Base-by-base conservation (phyloP, 2,888 invertebrate species). In the Platerodrilus igneus region DNA sequence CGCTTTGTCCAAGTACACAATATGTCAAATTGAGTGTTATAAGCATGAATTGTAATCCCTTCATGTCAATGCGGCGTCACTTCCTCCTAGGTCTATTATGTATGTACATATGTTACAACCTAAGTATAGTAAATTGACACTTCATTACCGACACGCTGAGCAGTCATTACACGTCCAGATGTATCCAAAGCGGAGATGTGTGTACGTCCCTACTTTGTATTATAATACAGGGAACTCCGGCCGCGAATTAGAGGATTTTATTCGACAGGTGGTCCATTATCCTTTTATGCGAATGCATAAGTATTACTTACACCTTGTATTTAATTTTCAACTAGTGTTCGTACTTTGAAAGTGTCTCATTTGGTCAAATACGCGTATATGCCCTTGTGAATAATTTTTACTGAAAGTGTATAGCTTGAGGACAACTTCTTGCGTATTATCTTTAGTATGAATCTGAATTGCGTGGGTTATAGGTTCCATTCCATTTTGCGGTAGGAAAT, bases 11-110 rank as follows among this genome's bases (percentile, higher is more conserved):
- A 23, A 44, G 39, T 47, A 66, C n/a, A n/a, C 67, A 67, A 67
- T 67, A 66, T 63, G 66, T 60, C 65, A 68, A 68, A 68, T 67
- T 67, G 68, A 66, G 67, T 66, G 67, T 67, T 63, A n/a, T n/a
- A 67, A 67, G 66, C 56, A 56, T 52, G 40, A 51, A 29, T 41
- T 49, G 37, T 37, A 30, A 39, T 42, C 46, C 45, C 46, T 33
- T 18, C 17, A 37, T 41, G 39, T 45, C 40, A 36, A 20, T 35
- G 40, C 41, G 40, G 20, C 32, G 45, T 41, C 48, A 40, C n/a
- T n/a, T 49, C 45, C 47, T 45, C 41, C 33, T 41, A 37, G 37
- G 25, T 23, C 47, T 40, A 43, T 51, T 50, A 44, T 50, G 33
- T 28, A 31, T 18, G 23, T 52, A 52, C 64, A 64, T 64, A 64